Conservation (phyloP, 2,113 vertebrate genomes). For the Piprites chloris region DNA sequence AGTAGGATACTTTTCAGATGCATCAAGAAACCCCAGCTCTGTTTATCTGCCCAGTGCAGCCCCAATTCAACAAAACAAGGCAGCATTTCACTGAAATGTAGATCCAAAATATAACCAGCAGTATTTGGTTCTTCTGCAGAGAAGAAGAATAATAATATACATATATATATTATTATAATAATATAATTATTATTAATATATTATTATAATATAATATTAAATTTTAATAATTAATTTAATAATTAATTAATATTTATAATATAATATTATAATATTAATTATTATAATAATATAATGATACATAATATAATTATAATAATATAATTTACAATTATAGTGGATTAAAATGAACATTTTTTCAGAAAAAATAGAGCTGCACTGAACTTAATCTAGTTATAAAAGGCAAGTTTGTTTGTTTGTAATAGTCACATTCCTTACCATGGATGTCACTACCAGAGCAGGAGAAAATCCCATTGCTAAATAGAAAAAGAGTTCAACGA, state of each 20-base stretch:
- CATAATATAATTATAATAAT: too few species aligned
- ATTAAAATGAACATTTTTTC: not conserved
- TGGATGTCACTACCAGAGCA: constrained; percentile 92
- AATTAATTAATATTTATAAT: too few species aligned
- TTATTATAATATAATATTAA: too few species aligned
- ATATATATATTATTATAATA: too few species aligned
- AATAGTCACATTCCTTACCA: constrained; percentile 80
- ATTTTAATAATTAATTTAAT: too few species aligned
- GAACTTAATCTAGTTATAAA: not conserved
- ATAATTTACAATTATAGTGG: not conserved
- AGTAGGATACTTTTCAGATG: not conserved
- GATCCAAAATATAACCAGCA: not conserved
- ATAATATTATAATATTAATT: too few species aligned
- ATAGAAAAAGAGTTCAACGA: constrained; percentile 95
- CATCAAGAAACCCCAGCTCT: not conserved
- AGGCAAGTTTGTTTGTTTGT: not conserved
- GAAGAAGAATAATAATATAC: too few species aligned
- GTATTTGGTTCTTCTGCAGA: not conserved
- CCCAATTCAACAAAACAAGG: not conserved
- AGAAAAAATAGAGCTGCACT: not conserved
- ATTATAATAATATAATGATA: too few species aligned
- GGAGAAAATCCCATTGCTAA: constrained; percentile 97
- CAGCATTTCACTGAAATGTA: not conserved
- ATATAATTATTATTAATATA: too few species aligned
- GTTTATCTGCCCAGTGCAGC: not conserved